These are phyloP conservation scores for Halichoeres trimaculatus DNA, from an alignment of 2,113 vertebrate species.

Conservation along the genomic window DNA sequence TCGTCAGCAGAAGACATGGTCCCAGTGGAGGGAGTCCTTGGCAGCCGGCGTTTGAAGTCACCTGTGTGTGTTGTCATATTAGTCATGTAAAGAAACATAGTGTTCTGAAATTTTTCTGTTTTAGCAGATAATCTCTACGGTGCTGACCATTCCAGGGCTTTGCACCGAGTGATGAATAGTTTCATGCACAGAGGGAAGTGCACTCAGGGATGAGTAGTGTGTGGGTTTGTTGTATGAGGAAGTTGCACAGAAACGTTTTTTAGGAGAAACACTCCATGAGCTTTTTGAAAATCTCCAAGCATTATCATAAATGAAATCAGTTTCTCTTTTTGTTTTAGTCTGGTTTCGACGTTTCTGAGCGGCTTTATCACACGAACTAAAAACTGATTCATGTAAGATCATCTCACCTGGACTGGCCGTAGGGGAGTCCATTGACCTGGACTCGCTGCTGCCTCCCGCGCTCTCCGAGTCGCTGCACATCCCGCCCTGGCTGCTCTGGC, in stretches of 20 bases:
- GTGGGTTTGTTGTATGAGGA: constrained; percentile 23
- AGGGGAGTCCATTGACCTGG: constrained; percentile 96
- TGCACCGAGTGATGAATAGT: neutral
- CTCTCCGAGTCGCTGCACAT: constrained; percentile 99
- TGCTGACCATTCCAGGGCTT: neutral
- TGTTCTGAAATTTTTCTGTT: neutral
- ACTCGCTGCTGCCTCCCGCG: constrained; percentile 97
- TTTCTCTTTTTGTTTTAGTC: neutral
- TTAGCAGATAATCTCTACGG: too few species aligned
- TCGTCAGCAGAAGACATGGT: constrained; percentile 99
- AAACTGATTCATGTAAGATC: neutral
- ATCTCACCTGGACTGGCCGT: constrained; percentile 94
- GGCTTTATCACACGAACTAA: too few species aligned
- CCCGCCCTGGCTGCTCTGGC: constrained; percentile 88
- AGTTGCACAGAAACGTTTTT: neutral
- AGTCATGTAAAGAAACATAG: too few species aligned
- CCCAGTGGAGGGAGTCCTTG: constrained; percentile 95
- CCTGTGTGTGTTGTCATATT: constrained; percentile 75
- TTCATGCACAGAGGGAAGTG: constrained; percentile 41
- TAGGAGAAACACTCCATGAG: neutral
- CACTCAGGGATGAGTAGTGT: neutral
- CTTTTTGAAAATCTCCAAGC: neutral
- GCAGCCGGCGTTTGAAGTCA: constrained; percentile 93
- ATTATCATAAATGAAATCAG: neutral
- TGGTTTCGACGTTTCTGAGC: neutral